Evolutionary conservation across 2,113 vertebrate species (phyloP).

Genomic region (Colossoma macropomum): DNA sequence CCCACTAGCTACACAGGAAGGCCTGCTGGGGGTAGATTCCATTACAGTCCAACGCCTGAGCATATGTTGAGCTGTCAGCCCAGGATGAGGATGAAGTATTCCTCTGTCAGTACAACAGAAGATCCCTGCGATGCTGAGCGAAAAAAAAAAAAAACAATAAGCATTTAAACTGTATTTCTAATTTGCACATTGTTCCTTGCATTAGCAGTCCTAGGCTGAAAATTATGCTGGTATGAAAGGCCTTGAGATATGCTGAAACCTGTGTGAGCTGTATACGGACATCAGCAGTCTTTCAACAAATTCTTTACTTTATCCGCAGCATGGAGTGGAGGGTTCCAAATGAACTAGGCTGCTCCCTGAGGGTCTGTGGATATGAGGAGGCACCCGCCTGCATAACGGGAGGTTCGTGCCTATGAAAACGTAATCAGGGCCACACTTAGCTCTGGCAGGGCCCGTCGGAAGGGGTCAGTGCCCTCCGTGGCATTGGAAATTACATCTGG

Average conservation of each 20-base stretch:
- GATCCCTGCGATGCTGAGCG: neutral
- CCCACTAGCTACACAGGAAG: constrained; percentile 2
- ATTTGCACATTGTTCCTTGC: neutral
- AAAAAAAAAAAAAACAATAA: neutral
- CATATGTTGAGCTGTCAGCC: constrained; percentile 30
- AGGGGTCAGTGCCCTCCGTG: constrained; percentile 35
- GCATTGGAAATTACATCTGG: constrained; percentile 23
- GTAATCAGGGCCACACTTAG: constrained; percentile 32
- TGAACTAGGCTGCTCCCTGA: constrained; percentile 28
- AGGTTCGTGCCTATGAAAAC: constrained; percentile 40
- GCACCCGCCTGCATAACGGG: constrained; percentile 1
- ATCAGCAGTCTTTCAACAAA: constrained; percentile 24
- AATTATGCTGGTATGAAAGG: neutral
- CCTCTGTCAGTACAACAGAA: constrained; percentile 1
- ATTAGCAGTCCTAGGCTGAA: neutral
- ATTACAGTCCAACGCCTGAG: constrained; percentile 31
- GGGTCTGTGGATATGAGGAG: constrained; percentile 33
- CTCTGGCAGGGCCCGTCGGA: neutral
- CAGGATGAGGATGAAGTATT: constrained; percentile 13
- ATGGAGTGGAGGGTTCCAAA: constrained; percentile 6
- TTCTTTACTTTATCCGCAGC: constrained; percentile 14
- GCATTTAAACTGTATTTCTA: neutral
- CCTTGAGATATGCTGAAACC: neutral
- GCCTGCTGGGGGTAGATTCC: constrained; percentile 31
- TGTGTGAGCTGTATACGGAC: constrained; percentile 14